phyloP scores from a whole-genome alignment of 2,888 invertebrate genomes.

The Strigamia crassipes region DNA sequence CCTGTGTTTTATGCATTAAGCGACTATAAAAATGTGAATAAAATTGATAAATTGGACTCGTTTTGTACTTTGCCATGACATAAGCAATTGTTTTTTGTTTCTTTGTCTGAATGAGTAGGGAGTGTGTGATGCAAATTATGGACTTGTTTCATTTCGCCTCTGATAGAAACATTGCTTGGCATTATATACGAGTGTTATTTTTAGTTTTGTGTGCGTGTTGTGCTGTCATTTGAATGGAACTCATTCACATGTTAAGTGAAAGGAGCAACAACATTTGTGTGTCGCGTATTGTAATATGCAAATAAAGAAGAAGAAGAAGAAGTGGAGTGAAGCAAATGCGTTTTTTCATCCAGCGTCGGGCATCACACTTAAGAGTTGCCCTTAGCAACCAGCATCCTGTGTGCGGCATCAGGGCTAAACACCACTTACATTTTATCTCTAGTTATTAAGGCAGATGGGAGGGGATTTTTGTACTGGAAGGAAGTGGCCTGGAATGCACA shows the following conservation, averaged over 20 bases:
- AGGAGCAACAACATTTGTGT: not conserved
- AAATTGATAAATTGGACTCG: not conserved
- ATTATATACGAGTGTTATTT: slow-evolving; percentile 19
- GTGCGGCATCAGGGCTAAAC: slow-evolving; percentile 29
- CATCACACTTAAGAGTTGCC: slow-evolving; percentile 31
- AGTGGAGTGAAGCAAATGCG: slow-evolving; percentile 11
- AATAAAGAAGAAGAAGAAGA: slow-evolving; percentile 24
- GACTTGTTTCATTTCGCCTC: not conserved
- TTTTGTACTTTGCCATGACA: not conserved
- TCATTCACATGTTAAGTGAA: slow-evolving; percentile 7
- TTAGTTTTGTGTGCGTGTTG: not conserved
- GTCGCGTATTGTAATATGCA: not conserved
- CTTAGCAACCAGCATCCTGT: slow-evolving; percentile 23
- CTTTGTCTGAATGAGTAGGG: not conserved
- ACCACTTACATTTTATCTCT: slow-evolving; percentile 32
- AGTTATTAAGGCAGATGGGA: slow-evolving; percentile 34
- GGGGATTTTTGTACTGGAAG: slow-evolving; percentile 31
- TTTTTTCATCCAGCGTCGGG: not conserved
- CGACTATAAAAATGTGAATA: not conserved
- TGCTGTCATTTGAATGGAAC: slow-evolving; percentile 19
- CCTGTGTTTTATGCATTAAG: slow-evolving; percentile 10
- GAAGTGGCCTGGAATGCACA: slow-evolving; percentile 33
- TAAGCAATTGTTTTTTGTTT: not conserved
- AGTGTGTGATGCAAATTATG: not conserved
- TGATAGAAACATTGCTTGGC: not conserved